Conservation (phyloP, 2,797 vertebrate species). For the Tympanoctomys barrerae region DNA sequence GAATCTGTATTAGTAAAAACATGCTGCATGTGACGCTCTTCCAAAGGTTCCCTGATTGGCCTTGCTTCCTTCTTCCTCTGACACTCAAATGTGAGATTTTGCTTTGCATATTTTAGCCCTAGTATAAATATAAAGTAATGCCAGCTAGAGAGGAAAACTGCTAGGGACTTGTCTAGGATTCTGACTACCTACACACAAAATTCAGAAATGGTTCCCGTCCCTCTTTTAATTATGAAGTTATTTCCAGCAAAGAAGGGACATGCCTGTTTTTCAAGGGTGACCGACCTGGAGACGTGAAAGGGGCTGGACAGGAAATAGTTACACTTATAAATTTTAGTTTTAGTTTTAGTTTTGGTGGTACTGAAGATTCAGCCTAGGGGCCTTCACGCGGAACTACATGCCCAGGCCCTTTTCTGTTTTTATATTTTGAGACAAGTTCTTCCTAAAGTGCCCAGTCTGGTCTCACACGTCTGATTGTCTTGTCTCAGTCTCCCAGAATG, state of each 20-base stretch:
- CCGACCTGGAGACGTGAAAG: background rate
- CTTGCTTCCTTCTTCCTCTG: slow-evolving; percentile 36
- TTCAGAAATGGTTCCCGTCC: background rate
- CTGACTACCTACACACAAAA: background rate
- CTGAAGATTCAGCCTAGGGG: background rate
- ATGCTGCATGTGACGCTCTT: slow-evolving; percentile 2
- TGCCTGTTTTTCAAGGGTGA: background rate
- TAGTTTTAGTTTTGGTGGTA: background rate
- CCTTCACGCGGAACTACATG: background rate
- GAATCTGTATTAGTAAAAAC: slow-evolving; percentile 9
- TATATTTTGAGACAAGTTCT: background rate
- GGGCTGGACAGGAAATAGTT: background rate
- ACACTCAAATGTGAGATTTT: background rate
- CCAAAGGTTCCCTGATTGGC: background rate
- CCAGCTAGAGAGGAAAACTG: background rate
- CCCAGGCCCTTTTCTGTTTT: background rate
- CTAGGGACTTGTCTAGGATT: background rate
- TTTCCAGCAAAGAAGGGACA: slow-evolving; percentile 39
- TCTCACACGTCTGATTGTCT: background rate
- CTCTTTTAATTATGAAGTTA: background rate
- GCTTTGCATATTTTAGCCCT: slow-evolving; percentile 57
- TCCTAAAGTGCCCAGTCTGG: background rate
- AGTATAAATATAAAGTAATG: slow-evolving; percentile 30
- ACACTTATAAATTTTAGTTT: background rate
- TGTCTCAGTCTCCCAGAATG: background rate